These are phyloP conservation scores for Parotia lawesii DNA, from an alignment of 2,113 vertebrate species.

Conservation along the genomic window DNA sequence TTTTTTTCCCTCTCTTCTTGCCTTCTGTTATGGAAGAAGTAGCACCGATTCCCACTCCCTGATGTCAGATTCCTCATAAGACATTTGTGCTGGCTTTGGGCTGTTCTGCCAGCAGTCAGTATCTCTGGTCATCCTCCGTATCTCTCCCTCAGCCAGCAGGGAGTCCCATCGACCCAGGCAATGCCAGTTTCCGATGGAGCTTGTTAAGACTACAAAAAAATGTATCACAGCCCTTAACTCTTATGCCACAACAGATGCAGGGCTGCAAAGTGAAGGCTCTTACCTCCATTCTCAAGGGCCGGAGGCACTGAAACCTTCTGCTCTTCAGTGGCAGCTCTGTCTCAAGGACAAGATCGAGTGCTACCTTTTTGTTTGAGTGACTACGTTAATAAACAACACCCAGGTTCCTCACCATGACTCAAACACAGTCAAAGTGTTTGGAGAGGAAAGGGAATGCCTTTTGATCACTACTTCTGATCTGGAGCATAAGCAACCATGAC, in stretches of 20 bases:
- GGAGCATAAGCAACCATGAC: neutral
- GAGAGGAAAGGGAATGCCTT: neutral
- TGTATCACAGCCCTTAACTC: neutral
- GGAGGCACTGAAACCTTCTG: slow-evolving; percentile 6
- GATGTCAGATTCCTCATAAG: neutral
- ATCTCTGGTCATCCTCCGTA: neutral
- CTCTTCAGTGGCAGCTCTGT: neutral
- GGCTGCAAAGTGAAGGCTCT: slow-evolving; percentile 20
- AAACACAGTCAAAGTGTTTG: neutral
- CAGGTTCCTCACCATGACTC: neutral
- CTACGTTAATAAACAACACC: neutral
- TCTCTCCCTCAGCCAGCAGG: neutral
- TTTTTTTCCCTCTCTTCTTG: neutral
- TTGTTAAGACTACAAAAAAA: neutral
- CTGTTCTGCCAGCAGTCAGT: neutral
- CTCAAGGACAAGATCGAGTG: neutral
- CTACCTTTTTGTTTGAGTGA: neutral
- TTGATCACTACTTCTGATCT: neutral
- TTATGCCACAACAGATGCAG: accelerated
- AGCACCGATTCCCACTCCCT: neutral
- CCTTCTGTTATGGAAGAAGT: neutral
- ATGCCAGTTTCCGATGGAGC: neutral
- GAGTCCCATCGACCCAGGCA: accelerated
- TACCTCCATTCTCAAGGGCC: slow-evolving; percentile 10
- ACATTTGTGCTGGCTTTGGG: neutral